Evolutionary conservation across 2,888 invertebrate genomes (phyloP), one percentile per base, ranked within the genome.

Genomic region (Girardia tigrina): DNA sequence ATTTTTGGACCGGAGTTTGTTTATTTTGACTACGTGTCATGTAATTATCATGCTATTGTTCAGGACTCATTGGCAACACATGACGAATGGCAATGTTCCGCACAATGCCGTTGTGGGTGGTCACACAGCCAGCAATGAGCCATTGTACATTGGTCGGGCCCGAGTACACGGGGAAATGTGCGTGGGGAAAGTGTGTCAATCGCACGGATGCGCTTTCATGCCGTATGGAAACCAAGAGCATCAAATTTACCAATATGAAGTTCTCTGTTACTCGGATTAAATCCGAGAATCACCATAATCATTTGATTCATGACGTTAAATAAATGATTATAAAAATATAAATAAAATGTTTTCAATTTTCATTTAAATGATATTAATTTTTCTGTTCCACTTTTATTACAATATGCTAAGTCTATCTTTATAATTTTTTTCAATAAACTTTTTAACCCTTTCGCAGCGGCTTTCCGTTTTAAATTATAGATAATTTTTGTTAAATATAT

Each of bases 1-100:
- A 20, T 28, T 72, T 72, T 72, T 29, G 73, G 73, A 4, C n/a
- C 6, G 26, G 73, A 72, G 73, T 72, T 20, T 29, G 29, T 16
- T 12, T 12, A 8, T 36, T 12, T 36, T 36, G 36, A 36, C 16
- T 36, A 36, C 16, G 8, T n/a, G n/a, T 36, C 16, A 12, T 36
- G 12, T 36, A 36, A 12, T 36, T 12, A 36, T 12, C 12, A 12
- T 36, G 8, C 36, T 12, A 36, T 71, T 26, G 23, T 71, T 8
- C 26, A 71, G 71, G 20, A 14, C 16, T 12, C 14, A 29, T 71
- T 71, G 71, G 71, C 27, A 71, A 23, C 71, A 71, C 71, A 29
- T 27, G 28, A 2, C 28, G 1, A 71, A 71, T 71, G 71, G 71
- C 23, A 12, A 4, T 71, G 71, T 71, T 14, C 71, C 71, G 14